Percentiles rank a stretch among this genome's conserved stretches.
Conservation (phyloP, 2,113 vertebrate genomes). For the Mormyrus iriodes region DNA sequence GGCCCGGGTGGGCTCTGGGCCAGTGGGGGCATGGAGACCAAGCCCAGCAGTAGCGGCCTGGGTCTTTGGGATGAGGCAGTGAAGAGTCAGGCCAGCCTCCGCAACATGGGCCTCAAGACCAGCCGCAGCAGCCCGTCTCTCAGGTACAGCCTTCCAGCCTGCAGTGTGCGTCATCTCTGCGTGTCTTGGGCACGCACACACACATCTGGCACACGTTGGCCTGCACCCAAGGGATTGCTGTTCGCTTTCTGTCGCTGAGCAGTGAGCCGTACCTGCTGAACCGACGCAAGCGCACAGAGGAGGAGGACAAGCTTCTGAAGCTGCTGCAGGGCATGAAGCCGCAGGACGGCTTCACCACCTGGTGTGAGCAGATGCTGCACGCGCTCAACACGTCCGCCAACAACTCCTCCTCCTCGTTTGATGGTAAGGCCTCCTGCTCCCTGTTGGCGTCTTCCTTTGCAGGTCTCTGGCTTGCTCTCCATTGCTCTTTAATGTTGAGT, state of each 20-base stretch:
- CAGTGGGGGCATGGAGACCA: constrained; percentile 52
- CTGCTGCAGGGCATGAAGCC: constrained; percentile 82
- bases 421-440: constrained; percentile 45
- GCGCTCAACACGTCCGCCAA: constrained; percentile 77
- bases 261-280: constrained; percentile 68
- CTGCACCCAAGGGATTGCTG: neutral
- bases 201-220: neutral
- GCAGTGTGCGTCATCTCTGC: neutral
- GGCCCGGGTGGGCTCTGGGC: constrained; percentile 54
- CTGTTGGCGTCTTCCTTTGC: no score
- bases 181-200: neutral
- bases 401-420: constrained; percentile 61
- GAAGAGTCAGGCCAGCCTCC: constrained; percentile 64
- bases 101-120: constrained; percentile 77
- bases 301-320: constrained; percentile 83
- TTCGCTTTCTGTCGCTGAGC: neutral
- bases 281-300: constrained; percentile 76
- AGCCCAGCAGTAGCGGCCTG: constrained; percentile 58
- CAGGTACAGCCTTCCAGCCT: neutral
- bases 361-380: constrained; percentile 90
- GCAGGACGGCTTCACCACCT: constrained; percentile 85
- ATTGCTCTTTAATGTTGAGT: neutral
- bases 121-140: constrained; percentile 80
- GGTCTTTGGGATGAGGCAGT: constrained; percentile 83
- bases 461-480: neutral